A percentile compares a stretch with the other conserved stretches of the same genome.
Conservation (phyloP, 2,888 invertebrate genomes). For the Phalangium opilio region DNA sequence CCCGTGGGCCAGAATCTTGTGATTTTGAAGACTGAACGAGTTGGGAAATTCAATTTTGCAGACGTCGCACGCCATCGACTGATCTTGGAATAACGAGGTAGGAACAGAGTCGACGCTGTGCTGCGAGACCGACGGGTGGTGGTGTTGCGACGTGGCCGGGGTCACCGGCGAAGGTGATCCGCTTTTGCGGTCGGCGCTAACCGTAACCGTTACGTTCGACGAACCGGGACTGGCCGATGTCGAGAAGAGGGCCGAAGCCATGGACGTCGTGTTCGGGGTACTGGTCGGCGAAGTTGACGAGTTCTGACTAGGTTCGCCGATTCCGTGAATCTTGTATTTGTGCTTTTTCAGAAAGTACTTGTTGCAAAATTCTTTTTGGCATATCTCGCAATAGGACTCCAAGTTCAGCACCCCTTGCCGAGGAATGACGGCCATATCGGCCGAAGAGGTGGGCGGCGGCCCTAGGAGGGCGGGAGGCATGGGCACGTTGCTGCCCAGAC, state of each 20-base stretch:
- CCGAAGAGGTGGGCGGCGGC: conserved; percentile 9
- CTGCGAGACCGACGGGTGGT: neutral
- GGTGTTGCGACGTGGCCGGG: conserved; percentile 1
- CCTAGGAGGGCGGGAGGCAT: conserved; percentile 14
- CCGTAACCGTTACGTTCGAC: neutral
- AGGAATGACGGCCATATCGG: too few relatives aligned
- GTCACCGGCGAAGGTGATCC: neutral
- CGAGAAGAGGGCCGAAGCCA: conserved; percentile 4
- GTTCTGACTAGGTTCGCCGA: conserved; percentile 21
- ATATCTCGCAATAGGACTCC: conserved; percentile 35
- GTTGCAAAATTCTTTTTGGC: conserved; percentile 44
- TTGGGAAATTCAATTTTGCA: conserved; percentile 9
- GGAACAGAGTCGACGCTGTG: neutral
- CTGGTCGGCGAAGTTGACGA: conserved; percentile 3
- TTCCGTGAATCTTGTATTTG: conserved; percentile 48
- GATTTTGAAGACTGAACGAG: conserved; percentile 8
- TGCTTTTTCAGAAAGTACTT: conserved; percentile 52
- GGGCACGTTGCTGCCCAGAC: conserved; percentile 17
- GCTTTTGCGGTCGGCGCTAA: neutral
- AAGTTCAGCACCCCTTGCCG: conserved; percentile 12
- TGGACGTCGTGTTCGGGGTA: conserved; percentile 4
- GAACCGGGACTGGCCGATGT: neutral
- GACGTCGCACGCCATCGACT: conserved; percentile 8
- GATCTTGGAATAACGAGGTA: neutral
- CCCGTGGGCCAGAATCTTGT: conserved; percentile 4